Conservation (phyloP, 2,797 vertebrate species). For the Channallabes apus region DNA sequence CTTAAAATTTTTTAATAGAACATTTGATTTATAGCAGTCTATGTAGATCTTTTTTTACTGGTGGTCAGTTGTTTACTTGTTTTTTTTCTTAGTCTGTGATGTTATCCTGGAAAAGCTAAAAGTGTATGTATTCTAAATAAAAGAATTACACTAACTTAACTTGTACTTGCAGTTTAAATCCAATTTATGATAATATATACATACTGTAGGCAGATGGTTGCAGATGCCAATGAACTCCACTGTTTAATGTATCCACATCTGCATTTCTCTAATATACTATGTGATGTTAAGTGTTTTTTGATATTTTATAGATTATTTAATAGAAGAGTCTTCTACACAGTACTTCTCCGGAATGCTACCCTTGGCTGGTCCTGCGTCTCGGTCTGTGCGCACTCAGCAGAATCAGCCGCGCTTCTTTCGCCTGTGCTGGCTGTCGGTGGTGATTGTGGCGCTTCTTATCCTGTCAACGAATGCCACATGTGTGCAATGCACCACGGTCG, state of each 20-base stretch:
- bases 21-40: neutral
- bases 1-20: neutral
- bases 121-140: neutral
- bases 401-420: slow-evolving; percentile 60
- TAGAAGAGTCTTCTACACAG: neutral
- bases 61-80: neutral
- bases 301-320: too few relatives aligned
- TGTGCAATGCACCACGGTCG: slow-evolving; percentile 79
- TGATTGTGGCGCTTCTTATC: slow-evolving; percentile 76
- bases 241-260: neutral
- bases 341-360: slow-evolving; percentile 13
- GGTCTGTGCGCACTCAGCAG: slow-evolving; percentile 43
- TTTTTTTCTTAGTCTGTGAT: neutral
- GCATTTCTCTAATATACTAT: neutral
- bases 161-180: neutral
- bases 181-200: neutral
- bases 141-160: neutral
- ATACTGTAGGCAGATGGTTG: neutral
- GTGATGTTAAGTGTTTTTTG: neutral
- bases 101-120: neutral
- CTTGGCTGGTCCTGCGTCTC: neutral
- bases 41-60: neutral
- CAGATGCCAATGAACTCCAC: neutral
- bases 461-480: slow-evolving; percentile 71
- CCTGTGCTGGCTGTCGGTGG: slow-evolving; percentile 69